A percentile compares a stretch with the other conserved stretches of the same genome.
phyloP scores from a whole-genome alignment of 2,888 invertebrate genomes.

The Hirtodrosophila alboralis region DNA sequence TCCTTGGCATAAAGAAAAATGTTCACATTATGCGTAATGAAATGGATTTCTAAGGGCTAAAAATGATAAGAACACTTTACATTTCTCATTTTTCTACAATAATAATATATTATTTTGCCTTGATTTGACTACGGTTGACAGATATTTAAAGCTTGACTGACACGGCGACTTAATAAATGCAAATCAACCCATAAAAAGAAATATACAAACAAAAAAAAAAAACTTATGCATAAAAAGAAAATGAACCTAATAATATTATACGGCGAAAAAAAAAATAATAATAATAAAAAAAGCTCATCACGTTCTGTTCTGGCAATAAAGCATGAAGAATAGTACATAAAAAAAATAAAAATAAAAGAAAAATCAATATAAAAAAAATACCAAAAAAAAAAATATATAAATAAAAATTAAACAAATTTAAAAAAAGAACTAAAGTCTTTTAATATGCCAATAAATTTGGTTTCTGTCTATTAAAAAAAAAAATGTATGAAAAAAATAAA shows the following conservation, averaged over 20 bases:
- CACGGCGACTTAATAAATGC: constrained; percentile 27
- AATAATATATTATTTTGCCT: constrained; percentile 12
- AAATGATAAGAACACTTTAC: constrained; percentile 50
- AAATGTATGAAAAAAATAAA: too few relatives aligned
- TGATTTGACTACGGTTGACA: constrained; percentile 32
- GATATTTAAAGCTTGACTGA: constrained; percentile 15
- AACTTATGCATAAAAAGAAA: constrained; percentile 8
- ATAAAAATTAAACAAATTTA: too few relatives aligned
- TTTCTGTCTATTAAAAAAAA: too few relatives aligned
- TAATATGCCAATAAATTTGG: too few relatives aligned
- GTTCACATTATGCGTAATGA: constrained; percentile 68
- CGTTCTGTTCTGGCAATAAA: too few relatives aligned
- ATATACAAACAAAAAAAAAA: neutral
- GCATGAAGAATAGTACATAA: too few relatives aligned
- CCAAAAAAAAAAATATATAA: too few relatives aligned
- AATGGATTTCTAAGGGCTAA: constrained; percentile 53
- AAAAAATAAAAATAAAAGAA: too few relatives aligned
- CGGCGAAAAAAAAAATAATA: too few relatives aligned
- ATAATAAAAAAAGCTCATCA: too few relatives aligned
- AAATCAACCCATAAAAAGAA: constrained; percentile 22
- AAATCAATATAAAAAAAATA: too few relatives aligned
- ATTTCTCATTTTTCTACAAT: constrained; percentile 35
- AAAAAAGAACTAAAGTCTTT: too few relatives aligned
- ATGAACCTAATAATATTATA: constrained; percentile 4
- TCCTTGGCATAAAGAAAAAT: constrained; percentile 35